Evolutionary conservation across 2,113 vertebrate genomes (phyloP), one percentile per base, ranked within the genome.

Genomic region (Eptesicus fuscus): DNA sequence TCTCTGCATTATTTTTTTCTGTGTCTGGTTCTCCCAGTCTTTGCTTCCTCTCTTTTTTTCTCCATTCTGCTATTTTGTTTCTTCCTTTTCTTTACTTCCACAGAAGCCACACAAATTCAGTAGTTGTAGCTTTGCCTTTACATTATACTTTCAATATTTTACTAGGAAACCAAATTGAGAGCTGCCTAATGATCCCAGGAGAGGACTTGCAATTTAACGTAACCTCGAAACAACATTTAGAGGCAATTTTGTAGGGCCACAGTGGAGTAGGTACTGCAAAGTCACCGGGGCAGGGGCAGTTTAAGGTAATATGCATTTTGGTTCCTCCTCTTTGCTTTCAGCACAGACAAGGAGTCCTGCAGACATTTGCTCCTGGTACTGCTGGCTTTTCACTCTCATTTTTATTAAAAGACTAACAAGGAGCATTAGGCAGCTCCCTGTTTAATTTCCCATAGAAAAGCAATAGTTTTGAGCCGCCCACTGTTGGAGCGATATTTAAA

Each of bases 101-200:
- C 0, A 6, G 13, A 97, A 86, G 44, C 84, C 56, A 80, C 91
- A 88, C 87, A 97, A 96, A 97, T 98, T 97, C 96, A 95, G 18
- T 94, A 97, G 70, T 88, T 93, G 59, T 67, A 93, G 76, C 86
- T 97, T 90, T 96, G 83, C 71, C 42, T 20, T 95, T 97, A 94
- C 96, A 97, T 95, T 88, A 93, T 69, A 98, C 92, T 97, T 97
- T 95, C 88, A 95, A 91, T 94, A 96, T 98, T 98, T 97, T 97
- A 98, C 97, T 97, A 97, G 93, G 90, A 97, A 98, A 95, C 63
- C 88, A 96, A 98, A 98, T 94, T 95, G 97, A 97, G 94, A 98
- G 63, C 95, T 97, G 96, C 88, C 67, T 98, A 98, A 98, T 96
- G 97, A 98, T 97, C 98, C 97, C 97, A 94, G 61, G 96, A 98